Conservation (phyloP, 2,888 invertebrate genomes). For the Lordiphosa andalusiaca region DNA sequence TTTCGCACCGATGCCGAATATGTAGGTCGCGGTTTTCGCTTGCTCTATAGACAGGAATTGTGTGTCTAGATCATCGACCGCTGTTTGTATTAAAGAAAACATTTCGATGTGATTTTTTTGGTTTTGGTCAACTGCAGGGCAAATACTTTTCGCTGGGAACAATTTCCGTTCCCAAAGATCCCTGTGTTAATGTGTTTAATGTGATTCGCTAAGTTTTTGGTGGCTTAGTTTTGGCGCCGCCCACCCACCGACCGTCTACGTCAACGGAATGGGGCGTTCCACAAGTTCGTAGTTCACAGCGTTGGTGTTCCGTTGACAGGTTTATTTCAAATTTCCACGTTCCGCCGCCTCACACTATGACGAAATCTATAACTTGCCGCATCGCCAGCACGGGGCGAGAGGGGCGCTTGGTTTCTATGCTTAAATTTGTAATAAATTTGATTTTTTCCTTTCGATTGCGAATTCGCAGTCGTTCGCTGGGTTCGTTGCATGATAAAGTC, state of each 20-base stretch:
- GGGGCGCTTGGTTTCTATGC: conserved; percentile 57
- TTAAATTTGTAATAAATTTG: conserved; percentile 76
- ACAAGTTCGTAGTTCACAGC: conserved; percentile 63
- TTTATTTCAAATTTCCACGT: conserved; percentile 68
- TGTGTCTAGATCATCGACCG: conserved; percentile 79
- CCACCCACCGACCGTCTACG: conserved; percentile 53
- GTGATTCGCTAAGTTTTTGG: conserved; percentile 65
- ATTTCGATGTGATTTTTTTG: background rate
- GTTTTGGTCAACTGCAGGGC: conserved; percentile 51
- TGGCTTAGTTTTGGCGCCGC: conserved; percentile 68
- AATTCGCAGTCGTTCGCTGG: conserved; percentile 37
- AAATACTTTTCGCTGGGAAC: conserved; percentile 49
- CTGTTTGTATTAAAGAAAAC: conserved; percentile 48
- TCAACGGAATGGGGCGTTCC: conserved; percentile 21
- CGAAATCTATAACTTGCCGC: conserved; percentile 76
- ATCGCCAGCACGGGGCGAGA: conserved; percentile 45
- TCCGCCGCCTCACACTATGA: conserved; percentile 57
- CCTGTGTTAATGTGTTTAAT: conserved; percentile 76
- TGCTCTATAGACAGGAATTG: conserved; percentile 86
- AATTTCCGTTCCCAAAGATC: conserved; percentile 65
- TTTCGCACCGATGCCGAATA: conserved; percentile 85
- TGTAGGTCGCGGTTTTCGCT: conserved; percentile 86
- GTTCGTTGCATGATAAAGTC: conserved; percentile 66
- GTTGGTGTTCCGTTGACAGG: conserved; percentile 74
- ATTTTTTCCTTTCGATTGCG: conserved; percentile 75